Conservation (phyloP, 2,888 invertebrate species). For the Petrolisthes cinctipes region DNA sequence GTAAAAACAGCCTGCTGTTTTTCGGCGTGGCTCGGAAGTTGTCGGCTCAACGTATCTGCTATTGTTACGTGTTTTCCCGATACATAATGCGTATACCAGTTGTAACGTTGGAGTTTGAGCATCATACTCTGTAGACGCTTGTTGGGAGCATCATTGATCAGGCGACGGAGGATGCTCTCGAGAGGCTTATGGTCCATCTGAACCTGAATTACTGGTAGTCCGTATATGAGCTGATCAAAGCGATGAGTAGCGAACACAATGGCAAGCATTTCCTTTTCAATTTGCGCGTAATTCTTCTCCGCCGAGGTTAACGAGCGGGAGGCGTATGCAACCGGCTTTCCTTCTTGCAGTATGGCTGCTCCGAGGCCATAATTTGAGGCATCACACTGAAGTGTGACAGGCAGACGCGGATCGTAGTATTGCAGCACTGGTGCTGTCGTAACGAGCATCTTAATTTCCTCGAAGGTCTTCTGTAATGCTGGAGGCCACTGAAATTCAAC, state of each 20-base stretch:
- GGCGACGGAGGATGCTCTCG: neutral
- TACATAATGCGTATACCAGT: too few relatives aligned
- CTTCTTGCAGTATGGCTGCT: neutral
- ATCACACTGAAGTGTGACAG: neutral
- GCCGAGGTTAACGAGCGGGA: neutral
- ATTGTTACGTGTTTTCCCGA: too few relatives aligned
- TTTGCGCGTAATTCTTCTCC: neutral
- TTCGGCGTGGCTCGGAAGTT: too few relatives aligned
- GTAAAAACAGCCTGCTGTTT: too few relatives aligned
- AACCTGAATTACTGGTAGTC: neutral
- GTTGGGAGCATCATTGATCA: neutral
- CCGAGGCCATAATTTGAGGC: neutral
- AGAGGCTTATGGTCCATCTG: neutral
- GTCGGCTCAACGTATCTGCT: too few relatives aligned
- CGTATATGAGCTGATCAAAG: constrained; percentile 11
- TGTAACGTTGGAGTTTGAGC: neutral
- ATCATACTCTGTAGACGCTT: neutral
- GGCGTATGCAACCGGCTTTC: neutral
- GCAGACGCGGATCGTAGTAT: neutral
- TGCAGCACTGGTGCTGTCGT: neutral
- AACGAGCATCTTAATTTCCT: neutral
- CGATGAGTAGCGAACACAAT: neutral
- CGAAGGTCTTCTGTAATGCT: neutral
- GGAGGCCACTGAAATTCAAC: neutral
- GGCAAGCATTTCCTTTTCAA: neutral